Conservation (phyloP, 2,888 invertebrate genomes). For the Synanthedon formicaeformis region DNA sequence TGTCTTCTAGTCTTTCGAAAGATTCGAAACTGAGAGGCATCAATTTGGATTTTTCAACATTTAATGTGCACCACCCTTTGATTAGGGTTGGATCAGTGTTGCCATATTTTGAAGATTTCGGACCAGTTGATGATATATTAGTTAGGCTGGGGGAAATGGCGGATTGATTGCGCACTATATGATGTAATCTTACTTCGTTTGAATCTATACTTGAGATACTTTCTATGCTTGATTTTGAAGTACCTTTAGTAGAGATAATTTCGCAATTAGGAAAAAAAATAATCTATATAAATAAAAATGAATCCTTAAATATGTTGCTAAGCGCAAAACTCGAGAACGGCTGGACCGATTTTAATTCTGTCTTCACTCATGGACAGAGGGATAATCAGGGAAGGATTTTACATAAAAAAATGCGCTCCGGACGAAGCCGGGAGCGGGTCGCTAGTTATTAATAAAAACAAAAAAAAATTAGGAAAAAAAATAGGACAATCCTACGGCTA, state of each 20-base stretch:
- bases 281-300: too few species aligned
- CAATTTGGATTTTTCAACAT: constrained; percentile 5
- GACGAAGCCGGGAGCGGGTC: too few species aligned
- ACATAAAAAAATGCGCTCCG: too few species aligned
- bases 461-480: too few species aligned
- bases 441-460: too few species aligned
- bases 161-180: not conserved
- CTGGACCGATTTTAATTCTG: too few species aligned
- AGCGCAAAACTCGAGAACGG: too few species aligned
- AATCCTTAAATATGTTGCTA: too few species aligned
- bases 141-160: not conserved
- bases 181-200: not conserved
- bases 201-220: constrained; percentile 1
- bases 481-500: too few species aligned
- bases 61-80: constrained; percentile 2
- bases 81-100: constrained; percentile 1
- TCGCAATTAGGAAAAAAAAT: too few species aligned
- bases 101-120: not conserved
- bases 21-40: constrained; percentile 7
- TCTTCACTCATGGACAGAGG: too few species aligned
- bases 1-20: constrained; percentile 1
- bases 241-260: constrained; percentile 16
- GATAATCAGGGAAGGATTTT: too few species aligned
- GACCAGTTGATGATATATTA: not conserved
- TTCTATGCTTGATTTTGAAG: constrained; percentile 15